Conservation (phyloP, 2,113 vertebrate species). For the Trochalopteron elliotii region DNA sequence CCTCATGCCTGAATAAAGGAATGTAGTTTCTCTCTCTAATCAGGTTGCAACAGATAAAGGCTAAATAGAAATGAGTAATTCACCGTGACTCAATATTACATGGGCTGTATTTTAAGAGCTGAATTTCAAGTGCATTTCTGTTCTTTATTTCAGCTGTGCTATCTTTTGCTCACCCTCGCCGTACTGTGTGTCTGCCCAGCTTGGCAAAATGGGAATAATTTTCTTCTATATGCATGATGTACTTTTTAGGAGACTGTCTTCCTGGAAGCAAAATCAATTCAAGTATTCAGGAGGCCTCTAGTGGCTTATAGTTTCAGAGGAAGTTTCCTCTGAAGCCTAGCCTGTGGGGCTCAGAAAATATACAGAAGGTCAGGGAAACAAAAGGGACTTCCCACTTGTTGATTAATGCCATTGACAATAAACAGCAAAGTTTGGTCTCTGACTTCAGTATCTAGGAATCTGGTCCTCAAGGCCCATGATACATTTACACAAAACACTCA, state of each 20-base stretch:
- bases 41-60: constrained; percentile 70
- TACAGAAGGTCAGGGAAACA: neutral
- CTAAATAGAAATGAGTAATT: constrained; percentile 67
- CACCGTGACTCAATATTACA: constrained; percentile 62
- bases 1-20: constrained; percentile 62
- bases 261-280: constrained; percentile 71
- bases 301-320: constrained; percentile 66
- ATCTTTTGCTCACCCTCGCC: constrained; percentile 30
- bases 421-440: constrained; percentile 14
- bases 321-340: constrained; percentile 62
- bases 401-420: constrained; percentile 22
- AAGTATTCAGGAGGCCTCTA: constrained; percentile 72
- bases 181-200: constrained; percentile 25
- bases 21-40: constrained; percentile 63
- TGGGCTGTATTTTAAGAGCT: constrained; percentile 67
- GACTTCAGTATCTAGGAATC: constrained; percentile 50
- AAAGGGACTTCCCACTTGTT: constrained; percentile 20
- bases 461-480: neutral
- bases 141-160: constrained; percentile 52
- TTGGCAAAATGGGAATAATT: constrained; percentile 39
- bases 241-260: constrained; percentile 71
- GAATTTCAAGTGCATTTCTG: constrained; percentile 62
- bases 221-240: constrained; percentile 43
- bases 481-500: constrained; percentile 10
- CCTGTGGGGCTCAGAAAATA: neutral